phyloP scores from a whole-genome alignment of 1,140 invertebrate genomes.

The Brachionus paranguensis region DNA sequence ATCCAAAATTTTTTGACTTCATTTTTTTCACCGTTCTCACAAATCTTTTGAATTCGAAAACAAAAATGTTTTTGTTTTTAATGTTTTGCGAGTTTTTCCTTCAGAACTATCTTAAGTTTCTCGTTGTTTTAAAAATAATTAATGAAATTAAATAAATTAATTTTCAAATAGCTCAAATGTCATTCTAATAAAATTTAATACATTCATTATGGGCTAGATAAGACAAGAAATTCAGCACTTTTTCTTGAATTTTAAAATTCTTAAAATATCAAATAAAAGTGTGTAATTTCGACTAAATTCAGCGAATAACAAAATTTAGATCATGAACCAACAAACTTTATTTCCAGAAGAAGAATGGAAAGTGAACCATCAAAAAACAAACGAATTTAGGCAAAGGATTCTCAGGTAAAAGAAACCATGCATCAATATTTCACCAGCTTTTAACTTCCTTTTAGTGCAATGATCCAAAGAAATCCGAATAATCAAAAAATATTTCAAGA shows the following conservation, averaged over 20 bases:
- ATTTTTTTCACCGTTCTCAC: too few species aligned
- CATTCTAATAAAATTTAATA: too few species aligned
- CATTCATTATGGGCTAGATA: not conserved
- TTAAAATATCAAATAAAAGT: too few species aligned
- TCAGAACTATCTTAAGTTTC: too few species aligned
- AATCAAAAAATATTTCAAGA: not conserved
- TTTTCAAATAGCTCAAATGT: too few species aligned
- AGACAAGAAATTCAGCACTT: not conserved
- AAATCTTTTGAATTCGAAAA: too few species aligned
- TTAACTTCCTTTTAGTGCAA: not conserved
- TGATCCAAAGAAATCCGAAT: not conserved
- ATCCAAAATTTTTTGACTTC: too few species aligned
- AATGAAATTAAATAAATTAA: too few species aligned
- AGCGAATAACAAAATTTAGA: not conserved
- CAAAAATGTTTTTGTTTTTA: too few species aligned
- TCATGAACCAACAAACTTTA: not conserved
- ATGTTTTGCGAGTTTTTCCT: too few species aligned
- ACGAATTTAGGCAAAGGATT: not conserved
- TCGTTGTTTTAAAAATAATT: too few species aligned
- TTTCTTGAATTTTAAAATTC: not conserved
- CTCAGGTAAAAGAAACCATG: not conserved
- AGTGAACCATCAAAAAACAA: not conserved
- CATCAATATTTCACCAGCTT: not conserved
- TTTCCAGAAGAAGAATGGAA: conserved; percentile 34
- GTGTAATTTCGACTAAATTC: not conserved